A percentile compares a stretch with the other conserved stretches of the same genome.
These are phyloP conservation scores for Acronicta alni DNA, from an alignment of 2,888 invertebrate genomes.

Conservation along the genomic window DNA sequence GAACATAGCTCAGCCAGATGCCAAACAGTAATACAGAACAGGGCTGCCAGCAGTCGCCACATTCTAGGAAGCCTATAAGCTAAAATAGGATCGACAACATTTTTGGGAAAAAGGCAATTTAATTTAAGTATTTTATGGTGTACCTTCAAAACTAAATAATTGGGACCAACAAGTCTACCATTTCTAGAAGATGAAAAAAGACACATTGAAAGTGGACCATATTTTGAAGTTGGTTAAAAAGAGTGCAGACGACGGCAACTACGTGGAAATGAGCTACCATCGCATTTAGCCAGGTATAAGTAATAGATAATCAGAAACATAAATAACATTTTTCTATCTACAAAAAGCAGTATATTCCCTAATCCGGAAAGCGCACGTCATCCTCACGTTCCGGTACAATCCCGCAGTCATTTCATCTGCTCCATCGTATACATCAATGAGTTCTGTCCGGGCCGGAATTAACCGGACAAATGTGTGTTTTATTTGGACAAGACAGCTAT, in stretches of 20 bases:
- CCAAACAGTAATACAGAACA: background rate
- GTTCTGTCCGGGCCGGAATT: conserved; percentile 59
- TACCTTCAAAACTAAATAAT: no score
- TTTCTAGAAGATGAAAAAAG: no score
- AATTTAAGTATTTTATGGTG: no score
- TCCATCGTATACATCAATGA: conserved; percentile 64
- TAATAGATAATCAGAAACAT: conserved; percentile 1
- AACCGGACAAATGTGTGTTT: conserved; percentile 66
- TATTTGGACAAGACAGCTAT: conserved; percentile 53
- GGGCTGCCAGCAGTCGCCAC: background rate
- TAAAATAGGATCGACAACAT: background rate
- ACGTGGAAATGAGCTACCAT: no score
- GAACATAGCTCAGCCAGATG: background rate
- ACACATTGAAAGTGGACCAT: no score
- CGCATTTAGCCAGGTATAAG: no score
- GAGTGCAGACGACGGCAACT: no score
- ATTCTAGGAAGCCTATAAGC: background rate
- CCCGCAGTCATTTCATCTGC: conserved; percentile 55
- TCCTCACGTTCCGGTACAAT: conserved; percentile 63
- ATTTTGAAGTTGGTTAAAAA: no score
- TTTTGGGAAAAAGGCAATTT: no score
- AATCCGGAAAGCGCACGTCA: conserved; percentile 66
- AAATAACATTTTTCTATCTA: conserved; percentile 13
- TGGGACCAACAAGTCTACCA: no score
- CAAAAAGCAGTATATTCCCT: conserved; percentile 51